phyloP scores from a whole-genome alignment of 2,113 vertebrate species.

The Merops nubicus region DNA sequence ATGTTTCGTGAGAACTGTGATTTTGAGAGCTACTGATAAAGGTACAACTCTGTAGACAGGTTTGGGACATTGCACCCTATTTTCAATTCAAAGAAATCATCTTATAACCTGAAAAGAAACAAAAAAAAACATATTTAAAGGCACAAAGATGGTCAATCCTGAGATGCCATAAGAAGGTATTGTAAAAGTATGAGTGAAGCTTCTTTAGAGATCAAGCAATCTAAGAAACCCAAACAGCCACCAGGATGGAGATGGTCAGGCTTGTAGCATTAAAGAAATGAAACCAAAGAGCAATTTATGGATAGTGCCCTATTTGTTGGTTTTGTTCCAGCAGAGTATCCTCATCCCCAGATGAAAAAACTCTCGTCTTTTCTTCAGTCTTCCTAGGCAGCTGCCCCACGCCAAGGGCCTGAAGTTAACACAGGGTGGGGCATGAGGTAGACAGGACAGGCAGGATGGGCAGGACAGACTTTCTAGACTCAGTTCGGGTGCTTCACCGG shows the following conservation, averaged over 20 bases:
- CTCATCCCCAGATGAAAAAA: not conserved
- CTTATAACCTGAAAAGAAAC: not conserved
- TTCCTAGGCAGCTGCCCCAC: not conserved
- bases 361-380: not conserved
- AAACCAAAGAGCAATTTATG: not conserved
- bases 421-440: rapidly evolving
- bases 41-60: not conserved
- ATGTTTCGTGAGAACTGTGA: not conserved
- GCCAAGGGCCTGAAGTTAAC: not conserved
- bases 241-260: not conserved
- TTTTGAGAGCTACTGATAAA: not conserved
- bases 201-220: not conserved
- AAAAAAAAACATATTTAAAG: not conserved
- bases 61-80: not conserved
- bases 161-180: not conserved
- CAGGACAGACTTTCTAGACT: not conserved
- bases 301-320: not conserved
- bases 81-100: not conserved
- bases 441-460: not conserved
- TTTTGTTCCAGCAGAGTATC: rapidly evolving
- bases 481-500: not conserved
- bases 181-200: not conserved
- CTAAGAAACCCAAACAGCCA: not conserved
- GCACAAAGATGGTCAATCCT: not conserved
- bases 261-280: not conserved